Evolutionary conservation across 2,888 invertebrate species (phyloP).

Genomic region (Endotricha flammealis): DNA sequence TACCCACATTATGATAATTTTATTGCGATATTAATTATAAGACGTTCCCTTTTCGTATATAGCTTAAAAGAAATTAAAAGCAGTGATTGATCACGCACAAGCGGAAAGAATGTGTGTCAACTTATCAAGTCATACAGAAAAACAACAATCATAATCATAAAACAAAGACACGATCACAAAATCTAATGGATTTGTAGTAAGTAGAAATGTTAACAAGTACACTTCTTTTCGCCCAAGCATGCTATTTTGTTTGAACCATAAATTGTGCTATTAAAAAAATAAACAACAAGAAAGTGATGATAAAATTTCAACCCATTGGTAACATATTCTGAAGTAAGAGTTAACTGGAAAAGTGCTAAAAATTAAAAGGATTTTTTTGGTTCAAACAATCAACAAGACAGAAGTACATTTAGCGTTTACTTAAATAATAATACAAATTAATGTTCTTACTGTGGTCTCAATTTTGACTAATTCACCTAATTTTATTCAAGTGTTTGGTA

Average conservation of each 20-base stretch:
- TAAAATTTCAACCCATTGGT: too few species aligned
- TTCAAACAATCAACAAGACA: conserved; percentile 49
- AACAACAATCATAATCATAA: conserved; percentile 60
- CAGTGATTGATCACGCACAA: conserved; percentile 76
- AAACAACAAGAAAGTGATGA: too few species aligned
- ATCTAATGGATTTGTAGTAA: conserved; percentile 45
- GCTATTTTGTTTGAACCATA: conserved; percentile 67
- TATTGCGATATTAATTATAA: too few species aligned
- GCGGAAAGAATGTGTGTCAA: conserved; percentile 75
- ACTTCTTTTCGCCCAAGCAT: conserved; percentile 76
- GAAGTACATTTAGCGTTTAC: conserved; percentile 43
- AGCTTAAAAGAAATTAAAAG: conserved; percentile 54
- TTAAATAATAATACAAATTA: conserved; percentile 1
- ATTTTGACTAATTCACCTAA: background rate
- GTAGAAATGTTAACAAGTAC: conserved; percentile 39
- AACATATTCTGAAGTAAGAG: too few species aligned
- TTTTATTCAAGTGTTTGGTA: background rate
- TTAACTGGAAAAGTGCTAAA: background rate
- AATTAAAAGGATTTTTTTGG: conserved; percentile 28
- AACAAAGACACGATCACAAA: conserved; percentile 60
- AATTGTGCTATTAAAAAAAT: too few species aligned
- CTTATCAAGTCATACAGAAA: conserved; percentile 57
- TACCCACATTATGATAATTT: too few species aligned
- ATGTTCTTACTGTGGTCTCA: background rate
- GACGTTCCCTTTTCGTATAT: too few species aligned